Percentiles rank a stretch among this genome's conserved stretches.
Conservation (phyloP, 2,113 vertebrate genomes). For the Podarcis cretensis region DNA sequence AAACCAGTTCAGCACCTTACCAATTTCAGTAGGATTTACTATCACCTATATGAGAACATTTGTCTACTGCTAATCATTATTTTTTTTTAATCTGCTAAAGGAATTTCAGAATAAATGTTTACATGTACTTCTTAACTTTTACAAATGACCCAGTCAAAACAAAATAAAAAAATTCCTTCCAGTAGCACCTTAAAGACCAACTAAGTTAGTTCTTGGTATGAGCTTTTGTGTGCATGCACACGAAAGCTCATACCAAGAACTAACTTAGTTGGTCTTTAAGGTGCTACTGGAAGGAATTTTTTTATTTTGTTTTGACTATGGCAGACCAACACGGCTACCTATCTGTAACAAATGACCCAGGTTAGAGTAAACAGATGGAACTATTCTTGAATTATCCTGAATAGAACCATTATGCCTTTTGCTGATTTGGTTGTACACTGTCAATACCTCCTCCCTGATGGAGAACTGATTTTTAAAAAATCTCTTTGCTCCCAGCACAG, state of each 20-base stretch:
- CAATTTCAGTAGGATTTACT: not conserved
- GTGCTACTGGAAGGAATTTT: too few relatives aligned
- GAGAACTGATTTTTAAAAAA: too few relatives aligned
- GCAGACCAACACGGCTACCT: too few relatives aligned
- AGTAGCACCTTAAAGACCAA: too few relatives aligned
- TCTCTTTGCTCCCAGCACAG: not conserved
- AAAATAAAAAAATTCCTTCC: too few relatives aligned
- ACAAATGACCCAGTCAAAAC: conserved; percentile 34
- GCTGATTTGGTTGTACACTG: not conserved
- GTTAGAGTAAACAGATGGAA: conserved; percentile 19
- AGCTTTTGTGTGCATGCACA: too few relatives aligned
- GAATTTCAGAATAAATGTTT: conserved; percentile 14
- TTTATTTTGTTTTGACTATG: too few relatives aligned
- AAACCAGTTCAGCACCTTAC: not conserved
- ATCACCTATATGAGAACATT: not conserved
- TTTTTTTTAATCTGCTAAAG: not conserved
- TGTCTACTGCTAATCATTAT: not conserved
- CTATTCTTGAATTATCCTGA: not conserved
- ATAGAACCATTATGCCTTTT: not conserved
- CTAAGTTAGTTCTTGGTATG: too few relatives aligned
- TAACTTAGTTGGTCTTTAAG: too few relatives aligned
- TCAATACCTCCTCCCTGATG: not conserved
- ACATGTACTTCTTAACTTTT: conserved; percentile 23
- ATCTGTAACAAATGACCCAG: conserved; percentile 40
- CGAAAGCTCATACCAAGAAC: too few relatives aligned